Evolutionary conservation across 37 sponge, comb jelly and placozoan genomes (phyloP).

Genomic region (Aphrocallistes beatrix): DNA sequence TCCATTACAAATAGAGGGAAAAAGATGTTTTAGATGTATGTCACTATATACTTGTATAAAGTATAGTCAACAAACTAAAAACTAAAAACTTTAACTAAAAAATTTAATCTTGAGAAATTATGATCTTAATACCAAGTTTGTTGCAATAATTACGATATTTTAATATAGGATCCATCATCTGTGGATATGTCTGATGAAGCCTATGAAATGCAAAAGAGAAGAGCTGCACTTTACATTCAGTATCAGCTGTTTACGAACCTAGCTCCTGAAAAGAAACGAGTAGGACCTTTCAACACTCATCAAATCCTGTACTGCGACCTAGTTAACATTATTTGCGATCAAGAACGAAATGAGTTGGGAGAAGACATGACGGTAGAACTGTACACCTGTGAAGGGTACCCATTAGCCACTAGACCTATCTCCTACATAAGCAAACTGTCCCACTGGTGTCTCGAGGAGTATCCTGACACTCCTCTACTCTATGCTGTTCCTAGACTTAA

Average conservation of each 20-base stretch:
- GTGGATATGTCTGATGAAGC: too few relatives aligned
- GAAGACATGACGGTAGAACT: background rate
- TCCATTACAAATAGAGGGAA: too few relatives aligned
- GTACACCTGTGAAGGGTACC: background rate
- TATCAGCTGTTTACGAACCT: background rate
- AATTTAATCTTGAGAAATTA: too few relatives aligned
- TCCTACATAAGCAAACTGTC: background rate
- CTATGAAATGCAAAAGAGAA: background rate
- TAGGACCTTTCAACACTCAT: background rate
- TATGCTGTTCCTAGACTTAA: background rate
- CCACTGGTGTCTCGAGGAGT: background rate
- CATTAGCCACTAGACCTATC: background rate
- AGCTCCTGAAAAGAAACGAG: background rate
- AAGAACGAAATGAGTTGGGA: background rate
- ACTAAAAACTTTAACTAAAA: too few relatives aligned
- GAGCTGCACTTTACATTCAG: background rate
- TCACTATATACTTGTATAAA: too few relatives aligned
- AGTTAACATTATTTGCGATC: background rate
- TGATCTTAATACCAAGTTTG: too few relatives aligned
- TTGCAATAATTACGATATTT: too few relatives aligned
- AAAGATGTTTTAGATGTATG: too few relatives aligned
- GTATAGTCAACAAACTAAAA: too few relatives aligned
- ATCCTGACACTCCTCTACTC: background rate
- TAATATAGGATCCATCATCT: too few relatives aligned
- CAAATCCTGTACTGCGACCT: background rate